A percentile compares a stretch with the other conserved stretches of the same genome.
Evolutionary conservation across 2,888 invertebrate species (phyloP).

Genomic region (Pachycephus smyrnensis): DNA sequence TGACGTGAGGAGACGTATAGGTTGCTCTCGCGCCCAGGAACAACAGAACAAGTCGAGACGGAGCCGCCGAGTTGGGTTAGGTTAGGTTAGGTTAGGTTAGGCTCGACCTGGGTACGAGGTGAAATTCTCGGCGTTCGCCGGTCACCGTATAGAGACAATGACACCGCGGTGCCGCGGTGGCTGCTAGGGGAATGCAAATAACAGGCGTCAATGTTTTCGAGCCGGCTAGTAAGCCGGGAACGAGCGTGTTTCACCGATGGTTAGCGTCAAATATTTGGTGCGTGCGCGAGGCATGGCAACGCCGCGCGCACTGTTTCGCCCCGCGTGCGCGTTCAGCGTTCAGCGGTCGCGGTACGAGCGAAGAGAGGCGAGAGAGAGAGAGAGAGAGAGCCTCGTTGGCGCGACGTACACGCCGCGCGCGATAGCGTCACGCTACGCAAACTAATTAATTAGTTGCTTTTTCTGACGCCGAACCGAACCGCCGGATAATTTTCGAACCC

Average conservation of each 20-base stretch:
- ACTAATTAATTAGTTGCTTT: slow-evolving; percentile 60
- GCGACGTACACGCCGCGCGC: slow-evolving; percentile 33
- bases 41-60: too few relatives aligned
- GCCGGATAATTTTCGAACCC: not conserved
- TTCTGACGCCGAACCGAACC: slow-evolving; percentile 40
- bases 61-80: not conserved
- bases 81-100: not conserved
- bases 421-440: slow-evolving; percentile 54
- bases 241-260: slow-evolving; percentile 62
- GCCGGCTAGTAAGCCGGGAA: slow-evolving; percentile 60
- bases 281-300: slow-evolving; percentile 63
- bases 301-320: slow-evolving; percentile 39
- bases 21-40: too few relatives aligned
- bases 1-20: too few relatives aligned
- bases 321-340: slow-evolving; percentile 17
- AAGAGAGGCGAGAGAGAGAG: slow-evolving; percentile 5
- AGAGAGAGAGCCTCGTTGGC: slow-evolving; percentile 19
- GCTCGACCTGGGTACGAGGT: slow-evolving; percentile 18
- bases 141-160: slow-evolving; percentile 28
- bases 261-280: slow-evolving; percentile 66
- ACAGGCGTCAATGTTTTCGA: slow-evolving; percentile 64
- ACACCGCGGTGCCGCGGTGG: slow-evolving; percentile 22
- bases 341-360: slow-evolving; percentile 13
- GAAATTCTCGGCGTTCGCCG: slow-evolving; percentile 35
- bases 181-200: slow-evolving; percentile 62